Base-by-base conservation (phyloP, 2,888 invertebrate species). In the Beris chalybata region DNA sequence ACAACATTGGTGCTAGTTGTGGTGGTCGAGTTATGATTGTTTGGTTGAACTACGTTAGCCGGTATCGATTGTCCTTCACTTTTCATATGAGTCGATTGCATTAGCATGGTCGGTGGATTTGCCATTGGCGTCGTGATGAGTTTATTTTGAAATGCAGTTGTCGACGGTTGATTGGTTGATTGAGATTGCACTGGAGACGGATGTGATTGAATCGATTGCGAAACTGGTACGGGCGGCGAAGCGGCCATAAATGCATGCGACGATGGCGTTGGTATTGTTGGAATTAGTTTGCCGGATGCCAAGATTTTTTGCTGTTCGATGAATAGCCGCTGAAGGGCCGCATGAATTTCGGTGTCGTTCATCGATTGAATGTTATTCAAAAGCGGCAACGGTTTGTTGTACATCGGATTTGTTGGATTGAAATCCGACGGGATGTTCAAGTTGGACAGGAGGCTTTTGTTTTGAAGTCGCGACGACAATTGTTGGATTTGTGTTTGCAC, bases 241-340 rank as follows among this genome's bases (percentile, higher is more conserved):
- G 77, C 76, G 56, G 50, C 32, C 48, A 65, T 53, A 13, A 57
- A 65, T 6, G 65, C 65, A 55, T 58, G 64, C 9, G 54, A 56
- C 12, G 65, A 75, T 6, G 78, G 79, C 29, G 80, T 77, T 4
- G 80, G 82, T 64, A 84, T 81, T 6, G 86, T 86, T 6, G 86
- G 85, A 71, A 89, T 83, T 69, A 88, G 80, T 78, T 90, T 90
- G 7, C 90, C 90, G 11, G 87, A 85, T 0, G 88, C 85, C 70
- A 91, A 75, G 70, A 91, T 89, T 74, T 87, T 88, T 70, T 89
- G 86, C 74, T 90, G 89, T 70, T 89, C 88, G 65, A 86, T 83
- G 72, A 87, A 86, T 43, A 91, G 77, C 71, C 85, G 83, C 67
- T 85, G 83, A 56, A 88, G 74, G 9, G 84, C 76, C 9, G 82